Conservation (phyloP, 2,113 vertebrate species). For the Chunga burmeisteri region DNA sequence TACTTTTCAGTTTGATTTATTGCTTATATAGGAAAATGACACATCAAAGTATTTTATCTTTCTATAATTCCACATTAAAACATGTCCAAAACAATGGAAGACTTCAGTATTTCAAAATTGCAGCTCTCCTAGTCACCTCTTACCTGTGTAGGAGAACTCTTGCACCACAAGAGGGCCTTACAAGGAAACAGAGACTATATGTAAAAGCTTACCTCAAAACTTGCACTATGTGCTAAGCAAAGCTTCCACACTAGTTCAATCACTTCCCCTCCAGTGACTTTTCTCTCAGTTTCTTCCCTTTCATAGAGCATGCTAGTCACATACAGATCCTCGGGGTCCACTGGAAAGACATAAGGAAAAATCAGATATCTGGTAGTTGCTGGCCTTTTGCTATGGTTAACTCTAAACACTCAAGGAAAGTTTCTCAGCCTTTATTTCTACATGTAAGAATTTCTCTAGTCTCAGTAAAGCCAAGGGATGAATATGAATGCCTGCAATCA, state of each 20-base stretch:
- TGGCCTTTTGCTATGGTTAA: neutral
- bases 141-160: neutral
- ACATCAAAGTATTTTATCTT: neutral
- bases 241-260: constrained; percentile 46
- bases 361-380: neutral
- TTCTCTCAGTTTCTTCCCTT: neutral
- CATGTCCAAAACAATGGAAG: neutral
- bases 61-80: neutral
- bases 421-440: neutral
- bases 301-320: constrained; percentile 56
- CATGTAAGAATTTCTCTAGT: neutral
- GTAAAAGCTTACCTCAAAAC: constrained; percentile 60
- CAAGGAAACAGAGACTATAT: neutral
- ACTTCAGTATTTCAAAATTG: neutral
- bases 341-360: neutral
- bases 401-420: neutral
- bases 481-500: neutral
- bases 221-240: constrained; percentile 30
- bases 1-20: neutral
- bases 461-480: neutral
- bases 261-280: neutral
- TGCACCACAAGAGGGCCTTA: neutral
- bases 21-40: neutral
- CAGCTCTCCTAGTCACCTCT: neutral
- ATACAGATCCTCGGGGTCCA: neutral